Evolutionary conservation across 2,113 vertebrate species (phyloP).

Genomic region (Puntigrus tetrazona): DNA sequence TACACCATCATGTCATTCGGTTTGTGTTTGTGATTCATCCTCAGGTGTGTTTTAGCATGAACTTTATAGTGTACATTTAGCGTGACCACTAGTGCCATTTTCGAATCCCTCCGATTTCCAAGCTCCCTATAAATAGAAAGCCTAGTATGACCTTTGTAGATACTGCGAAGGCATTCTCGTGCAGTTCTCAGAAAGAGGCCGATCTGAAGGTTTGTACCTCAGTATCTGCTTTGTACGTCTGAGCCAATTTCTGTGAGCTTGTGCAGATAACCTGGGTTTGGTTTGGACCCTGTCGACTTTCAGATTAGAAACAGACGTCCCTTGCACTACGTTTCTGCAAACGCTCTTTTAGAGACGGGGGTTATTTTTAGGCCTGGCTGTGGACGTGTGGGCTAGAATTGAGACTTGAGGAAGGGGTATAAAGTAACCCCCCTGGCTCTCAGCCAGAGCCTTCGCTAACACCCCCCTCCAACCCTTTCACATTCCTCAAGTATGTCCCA

Average conservation of each 20-base stretch:
- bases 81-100: slow-evolving; percentile 41
- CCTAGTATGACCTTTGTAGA: slow-evolving; percentile 62
- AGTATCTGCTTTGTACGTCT: slow-evolving; percentile 50
- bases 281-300: slow-evolving; percentile 47
- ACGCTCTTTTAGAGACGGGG: slow-evolving; percentile 62
- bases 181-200: slow-evolving; percentile 51
- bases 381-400: slow-evolving; percentile 33
- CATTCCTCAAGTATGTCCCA: slow-evolving; percentile 55
- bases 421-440: slow-evolving; percentile 66
- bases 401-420: slow-evolving; percentile 57
- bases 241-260: slow-evolving; percentile 51
- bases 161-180: slow-evolving; percentile 7
- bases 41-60: slow-evolving; percentile 22
- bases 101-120: slow-evolving; percentile 50
- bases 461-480: slow-evolving; percentile 36
- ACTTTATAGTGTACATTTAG: slow-evolving; percentile 14
- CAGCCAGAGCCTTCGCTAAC: slow-evolving; percentile 62
- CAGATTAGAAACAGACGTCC: slow-evolving; percentile 62
- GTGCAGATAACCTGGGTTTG: slow-evolving; percentile 60
- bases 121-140: slow-evolving; percentile 64
- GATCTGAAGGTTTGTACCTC: slow-evolving; percentile 44
- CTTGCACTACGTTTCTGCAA: slow-evolving; percentile 66
- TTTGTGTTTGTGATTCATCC: slow-evolving; percentile 13
- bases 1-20: not conserved
- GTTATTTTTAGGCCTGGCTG: slow-evolving; percentile 75